Conservation (phyloP, 2,113 vertebrate genomes). For the Austrofundulus limnaeus region DNA sequence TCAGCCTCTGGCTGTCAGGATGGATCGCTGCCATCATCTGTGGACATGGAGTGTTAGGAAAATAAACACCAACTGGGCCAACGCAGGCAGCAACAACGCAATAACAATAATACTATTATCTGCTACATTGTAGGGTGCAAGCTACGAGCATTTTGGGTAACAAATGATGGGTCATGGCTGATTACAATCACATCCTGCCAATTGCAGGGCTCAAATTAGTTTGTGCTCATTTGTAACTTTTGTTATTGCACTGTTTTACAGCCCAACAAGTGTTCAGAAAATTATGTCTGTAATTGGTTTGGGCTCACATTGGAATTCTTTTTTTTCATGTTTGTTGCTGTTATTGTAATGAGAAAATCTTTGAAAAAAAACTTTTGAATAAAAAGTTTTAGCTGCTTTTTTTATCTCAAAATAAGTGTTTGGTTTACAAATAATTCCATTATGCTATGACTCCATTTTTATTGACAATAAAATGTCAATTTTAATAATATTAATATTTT, state of each 20-base stretch:
- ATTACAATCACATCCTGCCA: slow-evolving; percentile 24
- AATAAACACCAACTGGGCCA: slow-evolving; percentile 72
- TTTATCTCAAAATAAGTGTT: neutral
- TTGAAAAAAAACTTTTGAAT: neutral
- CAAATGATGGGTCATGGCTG: slow-evolving; percentile 34
- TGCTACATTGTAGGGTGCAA: slow-evolving; percentile 32
- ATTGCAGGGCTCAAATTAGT: slow-evolving; percentile 20
- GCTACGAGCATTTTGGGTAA: slow-evolving; percentile 43
- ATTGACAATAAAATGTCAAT: neutral
- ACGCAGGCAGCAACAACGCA: slow-evolving; percentile 63
- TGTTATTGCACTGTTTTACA: slow-evolving; percentile 16
- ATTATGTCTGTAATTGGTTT: slow-evolving; percentile 10
- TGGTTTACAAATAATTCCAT: too few relatives aligned
- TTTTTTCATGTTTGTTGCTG: neutral
- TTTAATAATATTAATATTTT: neutral
- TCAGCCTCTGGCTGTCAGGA: slow-evolving; percentile 72
- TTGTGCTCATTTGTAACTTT: slow-evolving; percentile 20
- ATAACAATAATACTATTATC: slow-evolving; percentile 70
- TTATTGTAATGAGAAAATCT: neutral
- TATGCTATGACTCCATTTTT: too few relatives aligned
- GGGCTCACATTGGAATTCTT: neutral
- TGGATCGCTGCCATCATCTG: slow-evolving; percentile 72
- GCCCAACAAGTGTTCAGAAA: neutral
- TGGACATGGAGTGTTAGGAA: slow-evolving; percentile 64
- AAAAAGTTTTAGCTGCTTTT: too few relatives aligned